These are phyloP conservation scores for Cistogaster globosa DNA, from an alignment of 2,888 invertebrate species.

Conservation along the genomic window DNA sequence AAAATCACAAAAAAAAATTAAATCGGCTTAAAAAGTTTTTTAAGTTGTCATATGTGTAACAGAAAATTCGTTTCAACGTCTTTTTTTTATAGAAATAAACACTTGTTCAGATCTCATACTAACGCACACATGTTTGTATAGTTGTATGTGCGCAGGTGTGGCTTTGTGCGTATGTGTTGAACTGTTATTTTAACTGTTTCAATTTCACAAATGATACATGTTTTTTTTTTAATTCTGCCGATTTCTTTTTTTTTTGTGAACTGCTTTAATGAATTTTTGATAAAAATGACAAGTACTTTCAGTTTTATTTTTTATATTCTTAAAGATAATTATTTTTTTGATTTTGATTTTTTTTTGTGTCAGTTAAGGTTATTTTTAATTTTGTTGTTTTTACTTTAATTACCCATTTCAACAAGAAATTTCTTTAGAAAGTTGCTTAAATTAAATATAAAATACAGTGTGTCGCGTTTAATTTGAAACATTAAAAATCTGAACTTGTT, in stretches of 20 bases:
- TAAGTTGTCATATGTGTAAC: constrained; percentile 35
- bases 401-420: constrained; percentile 52
- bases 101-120: constrained; percentile 37
- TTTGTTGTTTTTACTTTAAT: constrained; percentile 47
- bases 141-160: constrained; percentile 17
- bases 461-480: not conserved
- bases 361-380: not conserved
- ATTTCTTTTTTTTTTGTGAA: constrained; percentile 6
- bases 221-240: not conserved
- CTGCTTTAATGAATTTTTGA: constrained; percentile 30
- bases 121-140: not conserved
- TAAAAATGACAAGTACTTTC: constrained; percentile 64
- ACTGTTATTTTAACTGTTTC: constrained; percentile 56
- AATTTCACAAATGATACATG: constrained; percentile 25
- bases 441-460: not conserved
- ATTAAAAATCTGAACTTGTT: too few species aligned
- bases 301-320: constrained; percentile 39
- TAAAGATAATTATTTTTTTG: not conserved
- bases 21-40: constrained; percentile 51
- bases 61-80: constrained; percentile 11
- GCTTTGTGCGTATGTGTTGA: not conserved
- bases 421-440: constrained; percentile 67
- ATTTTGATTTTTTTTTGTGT: not conserved
- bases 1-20: constrained; percentile 5
- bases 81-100: constrained; percentile 1